Evolutionary conservation across 1,140 invertebrate genomes (phyloP), one percentile per base, ranked within the genome.

Genomic region (Teleogryllus occipitalis): DNA sequence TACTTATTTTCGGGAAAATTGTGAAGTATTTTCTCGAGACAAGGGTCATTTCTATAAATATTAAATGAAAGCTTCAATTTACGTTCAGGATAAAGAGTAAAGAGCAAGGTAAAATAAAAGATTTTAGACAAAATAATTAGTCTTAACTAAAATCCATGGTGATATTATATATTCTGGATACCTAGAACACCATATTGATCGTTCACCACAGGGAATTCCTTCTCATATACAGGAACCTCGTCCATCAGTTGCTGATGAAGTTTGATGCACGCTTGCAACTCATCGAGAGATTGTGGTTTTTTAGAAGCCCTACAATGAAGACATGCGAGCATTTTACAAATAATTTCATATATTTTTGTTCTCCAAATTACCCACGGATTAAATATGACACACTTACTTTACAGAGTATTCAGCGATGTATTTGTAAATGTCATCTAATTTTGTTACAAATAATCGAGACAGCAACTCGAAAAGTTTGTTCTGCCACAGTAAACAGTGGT

Each of bases 401-500:
- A 87, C 85, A 8, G 81, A 82, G 81, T 87, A 87, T 81, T 88
- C 87, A 46, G 86, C 86, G 15, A 93, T 89, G 84, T 93, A 93
- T 21, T 87, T 82, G 82, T 91, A 91, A n/a, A 94, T 85, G 75
- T 88, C 86, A 82, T 90, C 87, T 65, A 95, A 88, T 82, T 91
- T 91, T 8, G 82, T 83, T 77, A 90, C 89, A 0, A 93, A 92
- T 72, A 93, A 90, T 81, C 90, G 89, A 77, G 89, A 88, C 14
- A 97, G 83, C 21, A 94, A 85, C 79, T 89, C 86, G 2, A 90
- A 91, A 78, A 96, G 88, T 81, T 92, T 91, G 15, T 90, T 87
- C 86, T 96, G 94, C 96, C 95, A 97, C 80, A 92, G 87, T 14
- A 90, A 86, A 83, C 95, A 96, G 85, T 96, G 93, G 22, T 91